Percentiles rank a stretch among this genome's conserved stretches.
phyloP scores from a whole-genome alignment of 2,797 vertebrate genomes.

The Sebastiscus tertius region DNA sequence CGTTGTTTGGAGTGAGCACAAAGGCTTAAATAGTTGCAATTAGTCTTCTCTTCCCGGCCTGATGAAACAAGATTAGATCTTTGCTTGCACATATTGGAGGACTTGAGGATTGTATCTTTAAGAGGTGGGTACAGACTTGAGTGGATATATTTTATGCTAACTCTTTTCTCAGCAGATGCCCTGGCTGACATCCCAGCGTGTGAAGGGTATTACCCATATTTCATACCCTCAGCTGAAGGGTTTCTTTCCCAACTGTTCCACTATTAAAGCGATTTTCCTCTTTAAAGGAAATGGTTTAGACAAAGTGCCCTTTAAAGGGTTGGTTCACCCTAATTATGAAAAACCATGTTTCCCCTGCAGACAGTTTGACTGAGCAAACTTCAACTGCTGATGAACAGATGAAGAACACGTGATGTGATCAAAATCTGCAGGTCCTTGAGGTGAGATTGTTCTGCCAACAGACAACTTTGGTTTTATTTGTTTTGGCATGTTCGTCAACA shows the following conservation, averaged over 20 bases:
- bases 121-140: not conserved
- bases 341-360: not conserved
- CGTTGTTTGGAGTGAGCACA: constrained; percentile 14
- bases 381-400: not conserved
- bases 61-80: constrained; percentile 16
- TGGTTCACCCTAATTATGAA: not conserved
- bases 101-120: not conserved
- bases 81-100: not conserved
- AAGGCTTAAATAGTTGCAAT: constrained; percentile 27
- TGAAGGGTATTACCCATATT: constrained; percentile 51
- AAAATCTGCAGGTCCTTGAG: not conserved
- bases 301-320: constrained; percentile 1
- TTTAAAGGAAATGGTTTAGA: not conserved
- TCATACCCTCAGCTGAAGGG: constrained; percentile 19
- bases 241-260: constrained; percentile 16
- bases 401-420: not conserved
- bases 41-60: constrained; percentile 4
- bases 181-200: constrained; percentile 48
- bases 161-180: constrained; percentile 40
- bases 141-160: constrained; percentile 28
- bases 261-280: not conserved
- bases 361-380: not conserved
- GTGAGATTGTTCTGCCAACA: not conserved
- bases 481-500: not conserved
- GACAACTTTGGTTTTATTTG: not conserved